phyloP scores from a whole-genome alignment of 2,113 vertebrate species.

The Stigmatopora argus region DNA sequence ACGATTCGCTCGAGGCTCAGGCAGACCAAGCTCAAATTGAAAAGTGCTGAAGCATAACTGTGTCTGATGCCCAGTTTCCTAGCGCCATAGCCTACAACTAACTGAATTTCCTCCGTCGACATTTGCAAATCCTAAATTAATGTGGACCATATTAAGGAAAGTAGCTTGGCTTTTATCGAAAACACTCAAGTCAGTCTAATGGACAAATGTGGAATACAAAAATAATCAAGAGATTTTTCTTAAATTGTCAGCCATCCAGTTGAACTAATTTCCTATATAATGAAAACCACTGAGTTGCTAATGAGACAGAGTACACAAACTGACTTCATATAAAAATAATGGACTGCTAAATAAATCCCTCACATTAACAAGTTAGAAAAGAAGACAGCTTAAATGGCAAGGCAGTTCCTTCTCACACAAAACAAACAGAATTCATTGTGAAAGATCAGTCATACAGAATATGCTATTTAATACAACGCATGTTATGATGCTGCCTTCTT shows the following conservation, averaged over 20 bases:
- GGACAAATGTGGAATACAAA: not conserved
- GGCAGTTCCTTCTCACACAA: not conserved
- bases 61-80: conserved; percentile 62
- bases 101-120: conserved; percentile 61
- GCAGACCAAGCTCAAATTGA: conserved; percentile 64
- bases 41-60: conserved; percentile 68
- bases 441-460: not conserved
- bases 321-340: conserved; percentile 5
- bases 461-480: not conserved
- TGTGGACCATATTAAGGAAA: conserved; percentile 28
- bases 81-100: conserved; percentile 44
- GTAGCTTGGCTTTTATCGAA: not conserved
- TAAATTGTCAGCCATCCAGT: conserved; percentile 19
- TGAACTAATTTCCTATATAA: conserved; percentile 29
- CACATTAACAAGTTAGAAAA: not conserved
- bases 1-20: conserved; percentile 50
- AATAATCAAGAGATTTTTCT: not conserved
- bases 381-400: not conserved
- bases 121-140: conserved; percentile 10
- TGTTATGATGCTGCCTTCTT: not conserved
- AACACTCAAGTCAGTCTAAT: not conserved
- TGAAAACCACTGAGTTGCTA: not conserved
- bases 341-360: not conserved
- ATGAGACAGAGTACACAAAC: not conserved
- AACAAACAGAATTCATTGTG: not conserved